Evolutionary conservation across 2,113 vertebrate species (phyloP), one percentile per base, ranked within the genome.

Genomic region (Cheirogaleus medius): DNA sequence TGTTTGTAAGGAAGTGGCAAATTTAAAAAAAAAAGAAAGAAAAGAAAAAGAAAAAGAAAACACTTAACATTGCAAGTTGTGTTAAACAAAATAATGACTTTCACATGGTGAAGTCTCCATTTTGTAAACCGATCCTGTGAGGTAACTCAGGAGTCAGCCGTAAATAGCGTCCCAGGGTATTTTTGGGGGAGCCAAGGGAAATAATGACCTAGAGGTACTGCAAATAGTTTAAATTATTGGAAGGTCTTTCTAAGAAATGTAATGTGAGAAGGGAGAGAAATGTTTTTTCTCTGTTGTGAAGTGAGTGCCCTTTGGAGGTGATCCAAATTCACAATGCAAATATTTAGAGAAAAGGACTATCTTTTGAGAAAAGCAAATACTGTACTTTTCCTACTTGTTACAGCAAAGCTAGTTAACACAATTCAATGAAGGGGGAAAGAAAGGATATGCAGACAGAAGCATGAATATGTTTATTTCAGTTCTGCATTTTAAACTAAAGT

Each of bases 151-250:
- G 97, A 97, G 97, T 98, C 98, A 98, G 98, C 98, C 95, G 32
- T 97, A 98, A 98, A 98, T 94, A 98, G 97, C 94, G 76, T 89
- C 97, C 97, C 97, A 89, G 94, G 98, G 97, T 98, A 98, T 98
- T 98, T 98, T 98, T 85, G 44, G 90, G 96, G 96, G 97, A 98
- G 96, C 98, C 95, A 5, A 80, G 96, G 94, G 98, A 98, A 98
- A 98, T 98, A 98, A 97, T 98, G 98, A 98, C 97, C 98, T 97
- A 92, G 96, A 98, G 97, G 98, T 95, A 98, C 94, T 98, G 97
- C 98, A 98, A 98, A 99, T 98, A 98, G 97, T 98, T 98, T 98
- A 98, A 98, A 98, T 98, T 98, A 98, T 97, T 97, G 95, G 97
- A 98, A 98, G 95, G 96, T 97, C 96, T 98, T 97, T 97, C 98